Evolutionary conservation across 30 jellyfish, hydroid and myxozoan genomes (phyloP).

Genomic region (Chrysaora quinquecirrha): DNA sequence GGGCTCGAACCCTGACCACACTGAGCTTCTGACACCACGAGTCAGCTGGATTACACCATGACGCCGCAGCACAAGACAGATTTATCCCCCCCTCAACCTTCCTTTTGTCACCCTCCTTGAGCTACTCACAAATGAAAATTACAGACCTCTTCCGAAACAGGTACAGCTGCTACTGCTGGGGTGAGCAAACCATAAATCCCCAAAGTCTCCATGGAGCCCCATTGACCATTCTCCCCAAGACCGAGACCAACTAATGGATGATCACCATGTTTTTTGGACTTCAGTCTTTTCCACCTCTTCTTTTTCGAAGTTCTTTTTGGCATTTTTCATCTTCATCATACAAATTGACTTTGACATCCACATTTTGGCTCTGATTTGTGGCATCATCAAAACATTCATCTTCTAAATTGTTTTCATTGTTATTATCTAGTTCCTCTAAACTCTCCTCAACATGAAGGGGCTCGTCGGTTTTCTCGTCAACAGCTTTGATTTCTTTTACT

Average conservation of each 20-base stretch:
- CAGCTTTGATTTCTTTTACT: neutral
- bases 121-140: too few relatives aligned
- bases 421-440: neutral
- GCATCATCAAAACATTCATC: neutral
- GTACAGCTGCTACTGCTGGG: slow-evolving; percentile 73
- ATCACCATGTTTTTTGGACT: neutral
- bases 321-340: neutral
- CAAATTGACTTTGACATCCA: neutral
- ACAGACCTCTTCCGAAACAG: slow-evolving; percentile 60
- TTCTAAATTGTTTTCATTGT: neutral
- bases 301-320: neutral
- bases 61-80: too few relatives aligned
- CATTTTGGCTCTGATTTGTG: too few relatives aligned
- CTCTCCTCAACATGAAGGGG: neutral
- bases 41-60: too few relatives aligned
- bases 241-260: neutral
- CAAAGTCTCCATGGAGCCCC: slow-evolving; percentile 64
- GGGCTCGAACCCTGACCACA: too few relatives aligned
- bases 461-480: neutral
- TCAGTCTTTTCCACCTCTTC: neutral
- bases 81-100: too few relatives aligned
- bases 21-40: too few relatives aligned
- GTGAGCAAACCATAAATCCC: slow-evolving; percentile 71
- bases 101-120: too few relatives aligned
- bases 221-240: neutral